Evolutionary conservation across 1,140 invertebrate genomes (phyloP).

Genomic region (Papilio polytes): DNA sequence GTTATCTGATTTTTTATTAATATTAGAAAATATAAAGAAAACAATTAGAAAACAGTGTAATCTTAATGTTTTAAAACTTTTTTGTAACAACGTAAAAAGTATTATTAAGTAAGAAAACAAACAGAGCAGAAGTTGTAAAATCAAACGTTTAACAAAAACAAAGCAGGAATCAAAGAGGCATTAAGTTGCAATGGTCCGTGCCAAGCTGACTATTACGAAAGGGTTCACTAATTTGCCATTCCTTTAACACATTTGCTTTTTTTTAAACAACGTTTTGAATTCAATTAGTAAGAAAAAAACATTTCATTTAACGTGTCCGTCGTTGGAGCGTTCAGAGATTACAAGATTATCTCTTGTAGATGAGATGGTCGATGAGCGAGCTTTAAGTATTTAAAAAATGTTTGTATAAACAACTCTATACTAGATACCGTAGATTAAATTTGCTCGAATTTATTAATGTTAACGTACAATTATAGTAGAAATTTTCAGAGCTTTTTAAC

Average conservation of each 20-base stretch:
- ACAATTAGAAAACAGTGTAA: too few species aligned
- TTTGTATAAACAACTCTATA: not conserved
- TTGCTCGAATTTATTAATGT: too few species aligned
- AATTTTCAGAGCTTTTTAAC: not conserved
- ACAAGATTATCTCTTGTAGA: not conserved
- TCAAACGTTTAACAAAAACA: not conserved
- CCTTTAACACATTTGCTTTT: not conserved
- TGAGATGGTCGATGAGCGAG: too few species aligned
- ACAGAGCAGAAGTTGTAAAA: constrained; percentile 3
- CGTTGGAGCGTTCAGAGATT: not conserved
- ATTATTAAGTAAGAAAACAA: not conserved
- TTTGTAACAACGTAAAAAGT: not conserved
- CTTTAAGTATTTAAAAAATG: not conserved
- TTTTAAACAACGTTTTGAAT: not conserved
- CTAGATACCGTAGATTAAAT: too few species aligned
- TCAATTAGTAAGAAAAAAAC: not conserved
- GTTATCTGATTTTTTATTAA: too few species aligned
- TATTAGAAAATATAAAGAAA: too few species aligned
- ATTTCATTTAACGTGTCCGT: too few species aligned
- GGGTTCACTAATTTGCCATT: constrained; percentile 7
- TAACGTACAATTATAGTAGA: not conserved
- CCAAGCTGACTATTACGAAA: not conserved
- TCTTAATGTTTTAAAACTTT: too few species aligned
- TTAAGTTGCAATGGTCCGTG: not conserved
- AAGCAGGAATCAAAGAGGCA: constrained; percentile 12